A percentile compares a stretch with the other conserved stretches of the same genome.
Conservation (phyloP, 2,888 invertebrate species). For the Micoletzkya japonica region DNA sequence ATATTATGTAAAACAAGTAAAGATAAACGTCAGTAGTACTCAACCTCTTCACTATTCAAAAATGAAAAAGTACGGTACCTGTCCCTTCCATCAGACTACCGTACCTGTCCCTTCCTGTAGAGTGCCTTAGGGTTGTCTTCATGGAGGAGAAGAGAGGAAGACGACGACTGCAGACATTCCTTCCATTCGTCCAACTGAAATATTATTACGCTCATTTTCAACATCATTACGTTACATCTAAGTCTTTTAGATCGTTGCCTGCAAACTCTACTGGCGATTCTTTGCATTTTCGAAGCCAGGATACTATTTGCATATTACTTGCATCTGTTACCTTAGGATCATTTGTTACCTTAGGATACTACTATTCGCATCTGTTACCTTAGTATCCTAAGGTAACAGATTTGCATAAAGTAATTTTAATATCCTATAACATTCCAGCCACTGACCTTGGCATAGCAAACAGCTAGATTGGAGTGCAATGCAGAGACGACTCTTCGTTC, state of each 20-base stretch:
- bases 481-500: conserved; percentile 34
- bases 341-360: no score
- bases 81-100: background rate
- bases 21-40: background rate
- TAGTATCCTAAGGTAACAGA: no score
- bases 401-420: no score
- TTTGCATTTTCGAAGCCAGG: no score
- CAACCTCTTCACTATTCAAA: background rate
- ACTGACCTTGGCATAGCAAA: conserved; percentile 38
- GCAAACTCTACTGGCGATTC: no score
- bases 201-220: background rate
- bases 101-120: conserved; percentile 26
- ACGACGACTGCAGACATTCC: conserved; percentile 31
- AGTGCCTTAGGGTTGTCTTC: conserved; percentile 31
- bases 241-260: no score
- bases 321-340: no score
- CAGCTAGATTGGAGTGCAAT: conserved; percentile 38
- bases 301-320: no score
- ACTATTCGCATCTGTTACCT: no score
- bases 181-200: conserved; percentile 34
- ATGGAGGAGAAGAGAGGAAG: conserved; percentile 31
- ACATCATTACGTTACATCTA: no score
- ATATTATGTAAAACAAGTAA: background rate
- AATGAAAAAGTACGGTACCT: background rate
- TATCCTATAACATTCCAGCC: background rate